These are phyloP conservation scores for Atlantisia rogersi DNA, from an alignment of 2,113 vertebrate genomes.

Conservation along the genomic window DNA sequence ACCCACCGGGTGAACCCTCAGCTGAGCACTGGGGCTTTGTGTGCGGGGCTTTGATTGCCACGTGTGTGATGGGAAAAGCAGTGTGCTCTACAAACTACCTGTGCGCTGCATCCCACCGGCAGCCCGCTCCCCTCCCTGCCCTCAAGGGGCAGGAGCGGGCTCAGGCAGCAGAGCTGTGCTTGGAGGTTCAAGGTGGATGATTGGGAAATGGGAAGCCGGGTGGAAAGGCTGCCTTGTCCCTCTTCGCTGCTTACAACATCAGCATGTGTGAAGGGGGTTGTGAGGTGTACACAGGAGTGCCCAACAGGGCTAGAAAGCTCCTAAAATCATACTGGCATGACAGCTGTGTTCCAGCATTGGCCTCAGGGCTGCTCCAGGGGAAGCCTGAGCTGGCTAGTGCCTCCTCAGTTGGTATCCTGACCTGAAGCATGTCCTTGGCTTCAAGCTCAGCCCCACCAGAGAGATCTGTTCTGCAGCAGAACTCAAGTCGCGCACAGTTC, in stretches of 20 bases:
- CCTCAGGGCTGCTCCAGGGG: background rate
- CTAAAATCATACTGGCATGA: background rate
- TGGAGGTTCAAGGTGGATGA: background rate
- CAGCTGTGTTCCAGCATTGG: rapidly evolving
- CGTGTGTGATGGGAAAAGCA: background rate
- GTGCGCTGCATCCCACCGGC: background rate
- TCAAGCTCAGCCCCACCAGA: background rate
- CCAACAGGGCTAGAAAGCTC: background rate
- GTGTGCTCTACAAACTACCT: background rate
- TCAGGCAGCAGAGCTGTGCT: background rate
- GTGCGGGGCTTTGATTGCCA: conserved; percentile 21
- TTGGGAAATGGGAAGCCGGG: background rate
- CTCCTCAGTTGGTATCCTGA: background rate
- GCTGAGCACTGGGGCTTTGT: background rate
- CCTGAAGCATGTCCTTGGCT: background rate
- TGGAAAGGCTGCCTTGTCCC: background rate
- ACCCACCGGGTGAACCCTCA: background rate
- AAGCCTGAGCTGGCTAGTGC: background rate
- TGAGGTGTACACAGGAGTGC: background rate
- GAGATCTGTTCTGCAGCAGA: background rate
- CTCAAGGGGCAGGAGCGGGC: rapidly evolving
- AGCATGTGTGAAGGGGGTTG: rapidly evolving
- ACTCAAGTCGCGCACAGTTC: background rate
- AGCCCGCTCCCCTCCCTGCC: background rate
- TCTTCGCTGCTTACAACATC: rapidly evolving